Conservation (phyloP, 2,888 invertebrate species). For the Bellardia pandia region DNA sequence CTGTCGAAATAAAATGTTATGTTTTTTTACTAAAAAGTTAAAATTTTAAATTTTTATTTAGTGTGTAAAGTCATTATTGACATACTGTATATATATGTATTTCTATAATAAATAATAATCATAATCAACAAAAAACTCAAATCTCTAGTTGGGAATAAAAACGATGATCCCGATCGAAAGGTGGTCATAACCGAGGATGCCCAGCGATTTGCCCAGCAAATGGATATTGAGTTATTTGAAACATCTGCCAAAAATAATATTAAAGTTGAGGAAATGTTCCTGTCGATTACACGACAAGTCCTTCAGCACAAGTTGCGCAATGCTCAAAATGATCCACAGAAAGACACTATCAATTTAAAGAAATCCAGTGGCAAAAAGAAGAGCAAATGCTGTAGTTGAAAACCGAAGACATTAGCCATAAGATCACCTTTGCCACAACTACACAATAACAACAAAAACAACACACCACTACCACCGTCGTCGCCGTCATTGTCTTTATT, state of each 20-base stretch:
- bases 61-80: no score
- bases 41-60: no score
- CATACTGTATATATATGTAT: constrained; percentile 15
- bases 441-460: constrained; percentile 8
- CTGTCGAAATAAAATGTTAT: no score
- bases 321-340: constrained; percentile 83
- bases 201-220: constrained; percentile 97
- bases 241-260: constrained; percentile 99
- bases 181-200: constrained; percentile 99
- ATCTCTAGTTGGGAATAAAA: constrained; percentile 96
- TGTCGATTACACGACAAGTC: constrained; percentile 87
- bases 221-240: constrained; percentile 98
- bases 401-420: constrained; percentile 65
- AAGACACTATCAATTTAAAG: constrained; percentile 82
- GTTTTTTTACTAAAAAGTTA: no score
- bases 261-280: constrained; percentile 98
- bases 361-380: constrained; percentile 81
- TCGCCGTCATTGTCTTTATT: constrained; percentile 35
- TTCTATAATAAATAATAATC: background rate
- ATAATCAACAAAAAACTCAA: background rate
- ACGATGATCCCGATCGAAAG: constrained; percentile 96
- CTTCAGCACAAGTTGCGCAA: constrained; percentile 83
- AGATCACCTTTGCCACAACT: constrained; percentile 57
- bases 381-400: constrained; percentile 84
- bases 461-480: constrained; percentile 36